Evolutionary conservation across 2,797 vertebrate genomes (phyloP), one percentile per base, ranked within the genome.

Genomic region (Channallabes apus): DNA sequence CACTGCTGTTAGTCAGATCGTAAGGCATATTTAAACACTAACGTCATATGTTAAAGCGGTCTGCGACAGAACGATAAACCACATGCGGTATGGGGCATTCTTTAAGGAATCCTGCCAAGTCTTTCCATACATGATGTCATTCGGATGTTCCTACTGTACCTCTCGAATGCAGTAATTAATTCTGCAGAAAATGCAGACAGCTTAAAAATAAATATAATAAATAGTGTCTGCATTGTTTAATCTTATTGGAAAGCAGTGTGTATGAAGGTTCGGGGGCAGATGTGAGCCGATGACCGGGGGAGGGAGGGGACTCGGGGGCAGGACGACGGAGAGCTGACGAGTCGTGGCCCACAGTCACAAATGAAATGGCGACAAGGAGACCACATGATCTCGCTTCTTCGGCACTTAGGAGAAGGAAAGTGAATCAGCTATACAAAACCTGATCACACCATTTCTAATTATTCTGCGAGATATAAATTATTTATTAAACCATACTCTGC

Each of bases 261-360:
- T 73, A 87, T 79, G 6, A 69, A 67, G 85, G 85, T 90, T 92
- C 69, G 71, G 84, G 85, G 86, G 46, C 89, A 85, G 84, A 68
- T 82, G 90, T 92, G 85, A 91, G 38, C 38, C 87, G 90, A 90
- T 82, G 85, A 88, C 86, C 61, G 64, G 62, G 85, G 87, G 87
- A 41, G 38, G 38, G 38, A 0, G 38, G 38, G 38, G 38, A 86
- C 85, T 87, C 58, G 83, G 83, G 80, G 69, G 82, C 89, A 84
- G 80, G 88, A 83, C 85, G 84, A 67, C 38, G 7, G 84, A 85
- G 87, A 82, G 78, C 86, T 88, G 85, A 79, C 0, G 90, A 91
- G 89, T 90, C 90, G 80, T 68, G 75, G 92, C 92, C 89, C 84
- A 73, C 72, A 80, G 76, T 78, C 85, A 88, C 87, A 88, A 91